These are phyloP conservation scores for Acrobasis suavella DNA, from an alignment of 2,888 invertebrate species.

Conservation along the genomic window DNA sequence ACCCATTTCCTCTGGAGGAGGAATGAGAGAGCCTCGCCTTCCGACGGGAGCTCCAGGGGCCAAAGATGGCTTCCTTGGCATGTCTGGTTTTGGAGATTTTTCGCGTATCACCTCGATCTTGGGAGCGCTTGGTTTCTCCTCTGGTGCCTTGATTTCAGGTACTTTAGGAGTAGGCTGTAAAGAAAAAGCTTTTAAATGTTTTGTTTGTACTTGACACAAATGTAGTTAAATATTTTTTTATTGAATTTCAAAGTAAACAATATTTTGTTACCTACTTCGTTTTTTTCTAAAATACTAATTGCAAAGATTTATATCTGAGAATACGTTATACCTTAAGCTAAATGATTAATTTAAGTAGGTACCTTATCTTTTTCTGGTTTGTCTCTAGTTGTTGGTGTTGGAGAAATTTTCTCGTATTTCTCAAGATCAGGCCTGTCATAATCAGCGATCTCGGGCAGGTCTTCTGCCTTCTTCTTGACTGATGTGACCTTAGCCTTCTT, in stretches of 20 bases:
- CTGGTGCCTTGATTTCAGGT: conserved; percentile 88
- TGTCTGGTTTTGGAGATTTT: conserved; percentile 85
- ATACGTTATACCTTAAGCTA: background rate
- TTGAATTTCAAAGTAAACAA: too few species aligned
- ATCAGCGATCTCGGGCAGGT: conserved; percentile 85
- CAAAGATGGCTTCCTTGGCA: conserved; percentile 88
- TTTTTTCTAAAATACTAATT: too few species aligned
- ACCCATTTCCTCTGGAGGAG: conserved; percentile 93
- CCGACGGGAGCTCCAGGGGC: conserved; percentile 80
- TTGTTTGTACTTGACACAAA: too few species aligned
- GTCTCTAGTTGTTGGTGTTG: conserved; percentile 74
- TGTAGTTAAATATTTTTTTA: too few species aligned
- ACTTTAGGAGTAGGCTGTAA: conserved; percentile 67
- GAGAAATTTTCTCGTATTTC: conserved; percentile 84
- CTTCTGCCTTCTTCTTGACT: conserved; percentile 80
- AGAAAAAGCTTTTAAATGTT: conserved; percentile 25
- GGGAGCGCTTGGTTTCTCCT: conserved; percentile 84
- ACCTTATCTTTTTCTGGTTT: conserved; percentile 73
- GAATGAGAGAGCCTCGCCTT: conserved; percentile 92
- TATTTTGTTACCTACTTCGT: too few species aligned
- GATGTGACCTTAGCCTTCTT: conserved; percentile 75
- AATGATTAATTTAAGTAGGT: conserved; percentile 7
- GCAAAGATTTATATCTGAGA: background rate
- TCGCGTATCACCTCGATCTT: conserved; percentile 94
- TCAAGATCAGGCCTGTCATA: conserved; percentile 89